A percentile compares a stretch with the other conserved stretches of the same genome.
Conservation (phyloP, 2,888 invertebrate genomes). For the Rhagophthalmus giganteus region DNA sequence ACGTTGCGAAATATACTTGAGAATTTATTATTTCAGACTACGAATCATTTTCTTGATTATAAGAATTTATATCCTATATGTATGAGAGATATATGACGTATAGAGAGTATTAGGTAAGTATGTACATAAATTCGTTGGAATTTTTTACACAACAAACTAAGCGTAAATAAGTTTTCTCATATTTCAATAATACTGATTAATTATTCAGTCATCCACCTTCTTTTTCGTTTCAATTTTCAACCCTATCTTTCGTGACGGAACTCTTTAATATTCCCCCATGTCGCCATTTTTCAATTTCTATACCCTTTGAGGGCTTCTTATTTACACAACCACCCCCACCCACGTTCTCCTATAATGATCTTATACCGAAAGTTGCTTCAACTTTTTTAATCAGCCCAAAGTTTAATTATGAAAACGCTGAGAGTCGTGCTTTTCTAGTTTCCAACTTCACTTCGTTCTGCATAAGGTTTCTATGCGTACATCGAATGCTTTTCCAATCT, state of each 20-base stretch:
- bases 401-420: slow-evolving; percentile 47
- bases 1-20: too few species aligned
- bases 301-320: slow-evolving; percentile 45
- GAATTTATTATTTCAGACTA: too few species aligned
- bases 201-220: too few species aligned
- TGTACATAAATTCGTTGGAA: too few species aligned
- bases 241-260: slow-evolving; percentile 42
- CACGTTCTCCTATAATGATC: slow-evolving; percentile 43
- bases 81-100: too few species aligned
- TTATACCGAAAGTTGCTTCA: slow-evolving; percentile 47
- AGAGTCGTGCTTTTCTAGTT: slow-evolving; percentile 32
- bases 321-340: slow-evolving; percentile 41
- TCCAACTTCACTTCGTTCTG: slow-evolving; percentile 19
- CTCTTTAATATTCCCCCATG: slow-evolving; percentile 42
- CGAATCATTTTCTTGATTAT: too few species aligned
- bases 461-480: slow-evolving; percentile 26
- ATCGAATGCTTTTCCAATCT: slow-evolving; percentile 28
- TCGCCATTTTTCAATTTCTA: slow-evolving; percentile 45
- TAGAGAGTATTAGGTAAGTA: too few species aligned
- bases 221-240: slow-evolving; percentile 39
- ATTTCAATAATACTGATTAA: too few species aligned
- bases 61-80: too few species aligned
- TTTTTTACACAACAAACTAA: too few species aligned
- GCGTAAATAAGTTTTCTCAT: too few species aligned
- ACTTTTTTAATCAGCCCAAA: slow-evolving; percentile 48